Evolutionary conservation across 2,113 vertebrate genomes (phyloP).

Genomic region (Nerophis lumbriciformis): DNA sequence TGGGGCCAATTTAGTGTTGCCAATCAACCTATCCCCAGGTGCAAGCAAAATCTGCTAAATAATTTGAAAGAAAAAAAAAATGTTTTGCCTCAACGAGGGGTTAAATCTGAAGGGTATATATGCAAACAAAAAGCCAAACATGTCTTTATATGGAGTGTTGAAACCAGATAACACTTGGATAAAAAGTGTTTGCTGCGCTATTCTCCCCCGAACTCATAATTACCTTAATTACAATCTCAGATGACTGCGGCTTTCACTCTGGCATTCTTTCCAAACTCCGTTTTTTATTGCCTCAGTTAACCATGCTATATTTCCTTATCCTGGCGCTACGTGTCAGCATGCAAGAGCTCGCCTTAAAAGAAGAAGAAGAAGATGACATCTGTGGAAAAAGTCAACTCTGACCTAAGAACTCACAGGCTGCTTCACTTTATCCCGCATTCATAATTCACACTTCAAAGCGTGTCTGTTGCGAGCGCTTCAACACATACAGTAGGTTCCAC

Average conservation of each 20-base stretch:
- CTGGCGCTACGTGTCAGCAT: neutral
- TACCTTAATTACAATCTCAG: slow-evolving; percentile 32
- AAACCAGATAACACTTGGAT: slow-evolving; percentile 19
- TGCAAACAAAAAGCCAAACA: too few species aligned
- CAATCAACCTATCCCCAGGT: too few species aligned
- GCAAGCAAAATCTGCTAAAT: slow-evolving; percentile 5
- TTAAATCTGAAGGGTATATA: too few species aligned
- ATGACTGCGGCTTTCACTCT: slow-evolving; percentile 24
- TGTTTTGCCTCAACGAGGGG: too few species aligned
- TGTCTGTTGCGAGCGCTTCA: slow-evolving; percentile 31
- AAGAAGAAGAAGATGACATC: too few species aligned
- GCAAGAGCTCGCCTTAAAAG: too few species aligned
- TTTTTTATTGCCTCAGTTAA: slow-evolving; percentile 8
- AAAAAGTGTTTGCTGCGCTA: slow-evolving; percentile 14
- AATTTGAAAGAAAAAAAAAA: neutral
- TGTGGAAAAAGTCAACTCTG: slow-evolving; percentile 26
- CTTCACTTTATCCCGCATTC: slow-evolving; percentile 56
- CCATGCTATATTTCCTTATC: neutral
- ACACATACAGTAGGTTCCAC: too few species aligned
- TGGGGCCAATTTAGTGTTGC: too few species aligned
- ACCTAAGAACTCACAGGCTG: slow-evolving; percentile 9
- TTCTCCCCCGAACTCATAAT: slow-evolving; percentile 19
- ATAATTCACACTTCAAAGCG: slow-evolving; percentile 52
- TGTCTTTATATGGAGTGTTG: neutral
- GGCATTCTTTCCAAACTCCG: neutral